Evolutionary conservation across 2,888 invertebrate species (phyloP).

Genomic region (Emmelina monodactyla): DNA sequence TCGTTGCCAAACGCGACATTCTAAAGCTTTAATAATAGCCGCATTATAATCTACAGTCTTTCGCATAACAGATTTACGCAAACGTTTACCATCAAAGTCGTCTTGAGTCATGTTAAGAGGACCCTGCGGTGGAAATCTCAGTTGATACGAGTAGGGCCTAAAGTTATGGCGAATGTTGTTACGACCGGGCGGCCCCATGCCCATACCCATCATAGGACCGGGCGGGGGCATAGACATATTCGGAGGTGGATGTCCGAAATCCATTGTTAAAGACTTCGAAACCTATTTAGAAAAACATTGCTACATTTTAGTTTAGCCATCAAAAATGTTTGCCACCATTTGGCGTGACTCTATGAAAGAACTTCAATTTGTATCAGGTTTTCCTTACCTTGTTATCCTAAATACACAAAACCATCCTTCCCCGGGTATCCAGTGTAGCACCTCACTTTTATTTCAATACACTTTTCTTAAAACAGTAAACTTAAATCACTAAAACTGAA

Average conservation of each 20-base stretch:
- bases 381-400: no score
- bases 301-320: conserved; percentile 1
- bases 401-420: no score
- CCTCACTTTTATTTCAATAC: no score
- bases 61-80: conserved; percentile 95
- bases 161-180: conserved; percentile 58
- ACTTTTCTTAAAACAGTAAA: no score
- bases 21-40: conserved; percentile 89
- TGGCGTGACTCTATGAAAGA: no score
- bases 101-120: conserved; percentile 79
- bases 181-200: conserved; percentile 40
- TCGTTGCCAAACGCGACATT: conserved; percentile 95
- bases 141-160: conserved; percentile 54
- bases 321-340: background rate
- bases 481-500: no score
- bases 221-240: conserved; percentile 35
- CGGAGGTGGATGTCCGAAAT: conserved; percentile 57
- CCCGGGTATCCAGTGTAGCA: no score
- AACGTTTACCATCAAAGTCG: conserved; percentile 95
- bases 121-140: conserved; percentile 60
- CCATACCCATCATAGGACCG: conserved; percentile 29
- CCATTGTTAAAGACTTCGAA: conserved; percentile 51
- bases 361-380: no score
- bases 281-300: conserved; percentile 54
- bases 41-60: conserved; percentile 99